Conservation (phyloP, 1,140 invertebrate species). For the Bathynomus jamesi region DNA sequence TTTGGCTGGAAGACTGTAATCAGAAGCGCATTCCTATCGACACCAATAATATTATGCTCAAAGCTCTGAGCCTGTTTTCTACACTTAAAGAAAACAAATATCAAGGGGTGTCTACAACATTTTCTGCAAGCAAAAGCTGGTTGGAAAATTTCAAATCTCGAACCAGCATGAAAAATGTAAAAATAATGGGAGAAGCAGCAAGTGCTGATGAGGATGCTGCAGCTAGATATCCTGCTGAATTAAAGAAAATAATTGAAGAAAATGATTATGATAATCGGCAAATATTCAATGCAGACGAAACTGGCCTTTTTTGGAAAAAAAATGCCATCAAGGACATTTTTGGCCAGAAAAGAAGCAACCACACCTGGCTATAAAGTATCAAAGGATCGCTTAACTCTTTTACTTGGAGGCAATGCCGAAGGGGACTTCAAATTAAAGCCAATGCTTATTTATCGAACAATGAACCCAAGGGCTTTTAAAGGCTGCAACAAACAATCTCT, state of each 20-base stretch:
- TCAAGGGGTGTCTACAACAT: background rate
- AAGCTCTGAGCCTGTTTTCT: background rate
- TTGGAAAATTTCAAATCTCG: background rate
- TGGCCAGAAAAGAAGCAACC: background rate
- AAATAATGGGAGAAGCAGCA: background rate
- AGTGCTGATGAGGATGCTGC: background rate
- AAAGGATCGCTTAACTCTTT: constrained; percentile 2
- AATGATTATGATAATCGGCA: background rate
- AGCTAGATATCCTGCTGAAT: background rate
- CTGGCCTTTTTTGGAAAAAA: constrained; percentile 2
- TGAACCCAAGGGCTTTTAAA: constrained; percentile 7
- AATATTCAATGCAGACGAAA: background rate
- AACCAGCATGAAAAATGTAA: background rate
- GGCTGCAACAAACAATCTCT: background rate
- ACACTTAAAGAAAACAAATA: background rate
- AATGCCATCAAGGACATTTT: background rate
- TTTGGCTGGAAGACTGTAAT: too few relatives aligned
- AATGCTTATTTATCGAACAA: background rate
- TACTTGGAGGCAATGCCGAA: background rate
- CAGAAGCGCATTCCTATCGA: too few relatives aligned
- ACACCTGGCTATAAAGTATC: background rate
- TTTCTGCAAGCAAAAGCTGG: background rate
- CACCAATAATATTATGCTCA: too few relatives aligned
- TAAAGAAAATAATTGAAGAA: background rate
- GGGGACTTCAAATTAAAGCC: constrained; percentile 8